Conservation (phyloP, 2,888 invertebrate species). For the Chironomus riparius region DNA sequence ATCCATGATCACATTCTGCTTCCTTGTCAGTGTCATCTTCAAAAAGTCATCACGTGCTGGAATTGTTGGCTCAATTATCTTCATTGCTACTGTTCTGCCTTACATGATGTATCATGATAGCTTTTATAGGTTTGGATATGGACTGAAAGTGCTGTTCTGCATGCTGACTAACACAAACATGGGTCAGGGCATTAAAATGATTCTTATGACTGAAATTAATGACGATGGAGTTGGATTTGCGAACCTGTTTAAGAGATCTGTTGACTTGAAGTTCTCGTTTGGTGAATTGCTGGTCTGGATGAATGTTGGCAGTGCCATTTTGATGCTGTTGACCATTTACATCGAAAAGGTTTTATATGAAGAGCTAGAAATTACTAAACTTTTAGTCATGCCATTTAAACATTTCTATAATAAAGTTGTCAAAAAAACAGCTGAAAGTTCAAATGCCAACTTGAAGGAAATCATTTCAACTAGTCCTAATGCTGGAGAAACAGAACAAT, state of each 20-base stretch:
- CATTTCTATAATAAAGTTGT: no score
- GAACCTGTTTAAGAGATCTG: constrained; percentile 52
- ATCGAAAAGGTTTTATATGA: constrained; percentile 81
- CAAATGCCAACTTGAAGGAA: no score
- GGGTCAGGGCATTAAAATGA: constrained; percentile 66
- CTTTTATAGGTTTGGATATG: constrained; percentile 22
- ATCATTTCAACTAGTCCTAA: no score
- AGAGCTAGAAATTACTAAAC: constrained; percentile 51
- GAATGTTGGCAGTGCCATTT: constrained; percentile 49
- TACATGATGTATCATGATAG: background rate
- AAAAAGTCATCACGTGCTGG: constrained; percentile 51
- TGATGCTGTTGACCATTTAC: constrained; percentile 70
- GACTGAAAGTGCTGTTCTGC: constrained; percentile 29
- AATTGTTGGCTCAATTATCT: constrained; percentile 63
- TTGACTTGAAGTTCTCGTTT: constrained; percentile 59
- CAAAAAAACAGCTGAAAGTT: no score
- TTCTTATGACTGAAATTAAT: constrained; percentile 55
- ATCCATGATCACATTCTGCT: constrained; percentile 65
- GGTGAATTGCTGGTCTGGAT: constrained; percentile 65
- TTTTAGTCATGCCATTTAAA: no score
- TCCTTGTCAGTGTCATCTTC: constrained; percentile 72
- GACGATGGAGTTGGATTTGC: constrained; percentile 50
- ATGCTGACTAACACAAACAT: constrained; percentile 60
- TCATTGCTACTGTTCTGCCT: constrained; percentile 46
- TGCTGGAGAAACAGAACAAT: no score